Conservation (phyloP, 2,113 vertebrate species). For the Emydocephalus ijimae region DNA sequence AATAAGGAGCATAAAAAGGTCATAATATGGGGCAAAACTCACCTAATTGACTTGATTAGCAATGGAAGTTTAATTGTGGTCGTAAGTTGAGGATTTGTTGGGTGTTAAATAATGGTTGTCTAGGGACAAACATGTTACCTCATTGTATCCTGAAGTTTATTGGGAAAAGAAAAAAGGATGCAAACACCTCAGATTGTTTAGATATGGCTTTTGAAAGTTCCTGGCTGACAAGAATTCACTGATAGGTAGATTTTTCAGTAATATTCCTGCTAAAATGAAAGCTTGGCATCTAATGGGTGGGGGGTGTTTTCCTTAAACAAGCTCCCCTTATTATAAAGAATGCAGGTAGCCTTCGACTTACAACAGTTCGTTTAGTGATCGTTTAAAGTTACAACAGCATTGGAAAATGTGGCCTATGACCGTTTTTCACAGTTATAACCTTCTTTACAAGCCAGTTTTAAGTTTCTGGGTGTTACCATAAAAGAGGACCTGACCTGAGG, state of each 20-base stretch:
- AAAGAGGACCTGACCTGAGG: too few relatives aligned
- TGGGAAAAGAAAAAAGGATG: background rate
- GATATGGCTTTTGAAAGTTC: background rate
- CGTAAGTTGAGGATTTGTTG: too few relatives aligned
- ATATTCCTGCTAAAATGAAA: background rate
- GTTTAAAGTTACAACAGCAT: background rate
- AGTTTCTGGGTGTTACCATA: too few relatives aligned
- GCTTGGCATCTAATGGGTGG: background rate
- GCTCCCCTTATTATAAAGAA: too few relatives aligned
- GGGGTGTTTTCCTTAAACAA: background rate
- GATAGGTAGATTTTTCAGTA: background rate
- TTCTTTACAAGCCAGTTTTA: too few relatives aligned
- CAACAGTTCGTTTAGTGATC: too few relatives aligned
- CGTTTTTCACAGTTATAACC: background rate
- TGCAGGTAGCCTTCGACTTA: too few relatives aligned
- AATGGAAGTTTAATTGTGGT: too few relatives aligned
- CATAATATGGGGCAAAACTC: too few relatives aligned
- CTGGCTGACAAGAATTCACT: background rate
- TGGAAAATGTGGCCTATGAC: background rate
- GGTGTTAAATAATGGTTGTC: background rate
- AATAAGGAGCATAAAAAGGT: background rate
- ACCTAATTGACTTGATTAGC: too few relatives aligned
- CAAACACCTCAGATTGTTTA: background rate
- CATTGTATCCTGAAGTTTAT: background rate
- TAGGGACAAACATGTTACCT: background rate